Evolutionary conservation across 2,888 invertebrate species (phyloP).

Genomic region (Allygus modestus): DNA sequence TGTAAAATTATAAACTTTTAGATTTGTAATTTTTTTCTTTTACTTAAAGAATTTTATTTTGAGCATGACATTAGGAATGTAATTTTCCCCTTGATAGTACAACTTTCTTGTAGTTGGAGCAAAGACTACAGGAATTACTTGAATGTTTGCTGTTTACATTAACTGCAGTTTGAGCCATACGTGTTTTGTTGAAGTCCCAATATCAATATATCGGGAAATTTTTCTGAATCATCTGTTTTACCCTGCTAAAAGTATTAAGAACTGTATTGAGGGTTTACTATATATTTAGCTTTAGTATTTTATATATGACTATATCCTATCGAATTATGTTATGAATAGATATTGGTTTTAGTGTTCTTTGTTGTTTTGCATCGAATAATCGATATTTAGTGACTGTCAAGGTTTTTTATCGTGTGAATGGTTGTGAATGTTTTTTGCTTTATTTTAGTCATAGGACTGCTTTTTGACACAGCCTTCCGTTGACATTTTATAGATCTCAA

Average conservation of each 20-base stretch:
- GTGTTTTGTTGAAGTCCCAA: neutral
- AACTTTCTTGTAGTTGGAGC: no score
- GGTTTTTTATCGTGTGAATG: constrained; percentile 61
- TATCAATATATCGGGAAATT: neutral
- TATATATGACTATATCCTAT: constrained; percentile 55
- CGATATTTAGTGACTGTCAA: constrained; percentile 64
- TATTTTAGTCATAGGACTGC: constrained; percentile 56
- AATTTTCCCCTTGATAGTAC: no score
- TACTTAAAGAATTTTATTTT: no score
- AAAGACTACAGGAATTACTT: neutral
- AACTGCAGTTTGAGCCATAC: neutral
- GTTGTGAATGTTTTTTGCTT: constrained; percentile 54
- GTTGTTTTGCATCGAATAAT: constrained; percentile 61
- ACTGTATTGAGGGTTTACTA: constrained; percentile 45
- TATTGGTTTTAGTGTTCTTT: constrained; percentile 58
- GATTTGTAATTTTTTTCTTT: no score
- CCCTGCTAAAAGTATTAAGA: constrained; percentile 49
- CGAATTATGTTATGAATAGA: constrained; percentile 63
- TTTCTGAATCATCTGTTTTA: constrained; percentile 24
- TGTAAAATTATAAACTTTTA: no score
- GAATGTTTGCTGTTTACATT: neutral
- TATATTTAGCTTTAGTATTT: constrained; percentile 49
- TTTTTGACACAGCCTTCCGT: constrained; percentile 50
- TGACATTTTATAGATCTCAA: constrained; percentile 57
- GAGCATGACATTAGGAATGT: no score